Conservation (phyloP, 2,113 vertebrate genomes). For the Psilopogon haemacephalus region DNA sequence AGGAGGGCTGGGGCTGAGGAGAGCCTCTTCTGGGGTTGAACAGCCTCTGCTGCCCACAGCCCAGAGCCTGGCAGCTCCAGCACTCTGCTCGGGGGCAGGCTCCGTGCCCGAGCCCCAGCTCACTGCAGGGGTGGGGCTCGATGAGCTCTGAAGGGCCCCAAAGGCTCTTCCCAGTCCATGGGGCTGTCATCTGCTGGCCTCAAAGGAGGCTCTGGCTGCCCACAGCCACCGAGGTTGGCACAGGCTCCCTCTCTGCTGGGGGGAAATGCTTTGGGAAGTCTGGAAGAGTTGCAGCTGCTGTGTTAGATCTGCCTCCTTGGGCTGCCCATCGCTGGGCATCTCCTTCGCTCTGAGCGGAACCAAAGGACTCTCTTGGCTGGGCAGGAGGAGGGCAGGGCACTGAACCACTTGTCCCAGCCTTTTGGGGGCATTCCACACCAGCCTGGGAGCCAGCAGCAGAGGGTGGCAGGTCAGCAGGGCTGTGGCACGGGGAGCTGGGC, state of each 20-base stretch:
- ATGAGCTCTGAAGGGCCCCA: too few relatives aligned
- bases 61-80: not conserved
- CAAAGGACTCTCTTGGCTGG: not conserved
- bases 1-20: not conserved
- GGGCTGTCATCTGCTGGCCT: not conserved
- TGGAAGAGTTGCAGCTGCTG: not conserved
- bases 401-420: not conserved
- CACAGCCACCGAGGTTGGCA: rapidly evolving
- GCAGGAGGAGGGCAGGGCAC: not conserved
- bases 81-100: not conserved
- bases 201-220: not conserved
- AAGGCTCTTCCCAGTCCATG: too few relatives aligned
- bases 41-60: not conserved
- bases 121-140: too few relatives aligned
- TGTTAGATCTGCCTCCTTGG: not conserved
- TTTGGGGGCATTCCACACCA: not conserved
- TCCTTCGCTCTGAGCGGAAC: not conserved
- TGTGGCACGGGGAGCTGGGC: not conserved
- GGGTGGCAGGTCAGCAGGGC: not conserved
- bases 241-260: not conserved
- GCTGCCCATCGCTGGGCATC: not conserved
- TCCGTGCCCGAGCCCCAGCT: not conserved
- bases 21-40: too few relatives aligned
- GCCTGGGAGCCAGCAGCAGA: not conserved
- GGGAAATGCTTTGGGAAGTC: not conserved